Percentiles rank a stretch among this genome's conserved stretches.
These are phyloP conservation scores for Mythimna impura DNA, from an alignment of 2,888 invertebrate species.

Conservation along the genomic window DNA sequence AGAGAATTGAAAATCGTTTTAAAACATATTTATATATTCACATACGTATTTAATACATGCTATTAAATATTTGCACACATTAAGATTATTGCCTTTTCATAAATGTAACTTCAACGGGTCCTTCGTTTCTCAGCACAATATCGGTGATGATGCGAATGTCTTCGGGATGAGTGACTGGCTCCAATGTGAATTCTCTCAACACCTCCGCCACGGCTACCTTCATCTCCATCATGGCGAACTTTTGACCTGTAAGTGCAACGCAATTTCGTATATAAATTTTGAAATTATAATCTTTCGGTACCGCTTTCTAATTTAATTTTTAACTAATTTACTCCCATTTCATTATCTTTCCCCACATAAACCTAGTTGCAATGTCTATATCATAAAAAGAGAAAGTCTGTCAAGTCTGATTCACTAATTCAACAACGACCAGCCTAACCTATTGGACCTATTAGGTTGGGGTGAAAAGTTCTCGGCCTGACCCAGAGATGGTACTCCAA, in stretches of 20 bases:
- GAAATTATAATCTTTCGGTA: not conserved
- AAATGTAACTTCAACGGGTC: conserved; percentile 82
- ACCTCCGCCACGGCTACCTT: conserved; percentile 89
- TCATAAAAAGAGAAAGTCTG: no score
- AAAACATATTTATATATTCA: not conserved
- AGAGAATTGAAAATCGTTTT: not conserved
- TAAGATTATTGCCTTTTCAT: conserved; percentile 61
- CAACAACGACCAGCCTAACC: no score
- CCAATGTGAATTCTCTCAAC: conserved; percentile 85
- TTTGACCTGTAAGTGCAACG: conserved; percentile 87
- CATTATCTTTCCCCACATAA: no score
- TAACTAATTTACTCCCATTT: not conserved
- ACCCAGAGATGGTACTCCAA: no score
- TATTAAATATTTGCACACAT: not conserved
- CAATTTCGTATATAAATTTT: not conserved
- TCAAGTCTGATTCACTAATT: no score
- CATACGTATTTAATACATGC: no score
- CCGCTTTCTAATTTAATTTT: not conserved
- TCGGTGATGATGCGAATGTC: conserved; percentile 80
- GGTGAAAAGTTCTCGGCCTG: no score
- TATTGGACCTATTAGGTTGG: no score
- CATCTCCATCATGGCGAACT: conserved; percentile 91
- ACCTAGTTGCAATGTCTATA: no score
- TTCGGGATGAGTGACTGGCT: conserved; percentile 85
- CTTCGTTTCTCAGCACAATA: conserved; percentile 79